Base-by-base conservation (phyloP, 2,113 vertebrate species). In the Chloropsis cyanopogon region DNA sequence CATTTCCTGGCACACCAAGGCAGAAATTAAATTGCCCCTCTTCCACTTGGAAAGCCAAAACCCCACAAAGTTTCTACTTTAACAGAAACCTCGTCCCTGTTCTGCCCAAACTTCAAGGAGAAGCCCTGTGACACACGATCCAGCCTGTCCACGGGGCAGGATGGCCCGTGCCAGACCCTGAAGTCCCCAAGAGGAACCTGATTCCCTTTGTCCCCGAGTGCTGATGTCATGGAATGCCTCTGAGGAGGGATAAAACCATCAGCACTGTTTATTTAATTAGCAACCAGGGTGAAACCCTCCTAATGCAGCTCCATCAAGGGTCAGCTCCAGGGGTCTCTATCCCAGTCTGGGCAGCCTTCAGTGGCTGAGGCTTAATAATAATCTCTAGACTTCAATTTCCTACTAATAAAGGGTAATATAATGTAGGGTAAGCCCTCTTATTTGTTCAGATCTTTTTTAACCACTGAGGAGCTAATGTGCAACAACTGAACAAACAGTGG, bases 401-500 rank as follows among this genome's bases (percentile, higher is more conserved):
- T 97, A 97, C 96, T 98, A 98, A 97, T 97, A 98, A 98, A 98
- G 92, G 95, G 72, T 98, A 97, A 98, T 97, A 97, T 94, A 98
- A 97, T 95, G 86, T 97, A 97, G 76, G 94, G 76, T 98, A 97
- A 97, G 92, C 95, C 92, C 94, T 92, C 94, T 83, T 98, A 98
- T 98, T 98, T 98, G 95, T 97, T 96, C 97, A 97, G 95, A 95
- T 96, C 76, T 94, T 96, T 37, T 96, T 94, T 92, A 96, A 97
- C 95, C 92, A 96, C 96, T 66, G 91, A 98, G 83, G 89, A 97
- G 94, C 92, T 99, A 98, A 99, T 98, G 97, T 94, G 95, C 92
- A 98, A 98, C 98, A 99, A 99, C 98, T 98, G 98, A 98, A 98
- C 96, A 99, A 99, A 99, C 97, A 98, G 35, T 3, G 92, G 90